A percentile compares a stretch with the other conserved stretches of the same genome.
These are phyloP conservation scores for Drosophila melanocephala DNA, from an alignment of 2,888 invertebrate species.

Conservation along the genomic window DNA sequence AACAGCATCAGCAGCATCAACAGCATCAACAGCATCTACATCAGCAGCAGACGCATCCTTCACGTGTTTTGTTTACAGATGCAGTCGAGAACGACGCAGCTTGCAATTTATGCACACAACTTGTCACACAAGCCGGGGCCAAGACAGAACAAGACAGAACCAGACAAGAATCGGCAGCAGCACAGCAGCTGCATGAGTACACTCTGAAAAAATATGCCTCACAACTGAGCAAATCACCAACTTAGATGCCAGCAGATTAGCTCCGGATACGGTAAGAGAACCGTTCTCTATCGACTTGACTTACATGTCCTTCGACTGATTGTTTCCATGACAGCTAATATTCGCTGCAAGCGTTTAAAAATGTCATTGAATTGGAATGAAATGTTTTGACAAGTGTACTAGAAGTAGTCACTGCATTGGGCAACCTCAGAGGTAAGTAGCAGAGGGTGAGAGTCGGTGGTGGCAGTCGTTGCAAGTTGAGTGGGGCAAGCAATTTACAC, in stretches of 20 bases:
- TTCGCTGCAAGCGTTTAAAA: no score
- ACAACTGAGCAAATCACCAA: not conserved
- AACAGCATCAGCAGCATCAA: conserved; percentile 39
- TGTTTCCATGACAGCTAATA: not conserved
- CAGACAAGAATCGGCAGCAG: conserved; percentile 8
- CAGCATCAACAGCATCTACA: conserved; percentile 23
- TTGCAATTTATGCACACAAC: conserved; percentile 77
- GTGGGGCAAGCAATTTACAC: conserved; percentile 73
- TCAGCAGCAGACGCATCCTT: conserved; percentile 63
- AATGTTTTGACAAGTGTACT: conserved; percentile 7
- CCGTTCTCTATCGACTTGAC: not conserved
- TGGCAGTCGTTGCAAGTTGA: conserved; percentile 16
- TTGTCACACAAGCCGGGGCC: conserved; percentile 60
- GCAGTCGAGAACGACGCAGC: conserved; percentile 55
- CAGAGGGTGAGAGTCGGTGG: not conserved
- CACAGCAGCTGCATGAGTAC: not conserved
- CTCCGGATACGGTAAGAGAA: no score
- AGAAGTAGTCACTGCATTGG: conserved; percentile 56
- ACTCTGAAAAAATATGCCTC: not conserved
- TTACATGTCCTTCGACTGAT: not conserved
- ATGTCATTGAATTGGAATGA: no score
- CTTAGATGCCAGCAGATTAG: no score
- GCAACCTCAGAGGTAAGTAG: conserved; percentile 36
- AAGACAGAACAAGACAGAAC: conserved; percentile 27
- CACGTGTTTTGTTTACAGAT: conserved; percentile 77